Conservation (phyloP, 2,113 vertebrate genomes). For the Gymnobelideus leadbeateri region DNA sequence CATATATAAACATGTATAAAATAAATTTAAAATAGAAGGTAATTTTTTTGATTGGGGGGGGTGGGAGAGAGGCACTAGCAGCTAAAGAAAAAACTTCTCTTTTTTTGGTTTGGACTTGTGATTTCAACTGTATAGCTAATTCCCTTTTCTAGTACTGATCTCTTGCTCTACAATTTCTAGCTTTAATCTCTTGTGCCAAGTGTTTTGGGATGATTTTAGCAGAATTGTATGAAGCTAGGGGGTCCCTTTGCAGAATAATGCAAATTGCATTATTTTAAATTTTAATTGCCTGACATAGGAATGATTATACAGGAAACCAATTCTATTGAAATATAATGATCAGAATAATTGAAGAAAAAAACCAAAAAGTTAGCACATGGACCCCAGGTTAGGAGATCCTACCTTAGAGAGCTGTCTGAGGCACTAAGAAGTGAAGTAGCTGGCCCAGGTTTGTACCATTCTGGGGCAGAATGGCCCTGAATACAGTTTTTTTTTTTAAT, state of each 20-base stretch:
- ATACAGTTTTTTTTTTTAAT: not conserved
- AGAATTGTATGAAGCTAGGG: not conserved
- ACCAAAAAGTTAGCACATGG: not conserved
- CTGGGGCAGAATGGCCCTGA: not conserved
- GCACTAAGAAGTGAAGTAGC: not conserved
- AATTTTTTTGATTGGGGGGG: no score
- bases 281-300: not conserved
- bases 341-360: not conserved
- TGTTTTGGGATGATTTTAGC: not conserved
- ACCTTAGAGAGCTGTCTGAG: no score
- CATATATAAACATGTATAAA: not conserved
- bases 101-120: not conserved
- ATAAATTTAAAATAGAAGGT: not conserved
- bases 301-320: not conserved
- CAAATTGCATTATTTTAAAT: not conserved
- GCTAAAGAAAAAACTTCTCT: not conserved
- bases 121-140: not conserved
- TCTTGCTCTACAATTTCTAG: not conserved
- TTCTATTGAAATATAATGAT: not conserved
- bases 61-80: not conserved
- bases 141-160: not conserved
- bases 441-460: not conserved
- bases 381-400: not conserved
- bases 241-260: not conserved
- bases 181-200: not conserved